Evolutionary conservation across 2,113 vertebrate species (phyloP).

Genomic region (Rhinoptilus africanus): DNA sequence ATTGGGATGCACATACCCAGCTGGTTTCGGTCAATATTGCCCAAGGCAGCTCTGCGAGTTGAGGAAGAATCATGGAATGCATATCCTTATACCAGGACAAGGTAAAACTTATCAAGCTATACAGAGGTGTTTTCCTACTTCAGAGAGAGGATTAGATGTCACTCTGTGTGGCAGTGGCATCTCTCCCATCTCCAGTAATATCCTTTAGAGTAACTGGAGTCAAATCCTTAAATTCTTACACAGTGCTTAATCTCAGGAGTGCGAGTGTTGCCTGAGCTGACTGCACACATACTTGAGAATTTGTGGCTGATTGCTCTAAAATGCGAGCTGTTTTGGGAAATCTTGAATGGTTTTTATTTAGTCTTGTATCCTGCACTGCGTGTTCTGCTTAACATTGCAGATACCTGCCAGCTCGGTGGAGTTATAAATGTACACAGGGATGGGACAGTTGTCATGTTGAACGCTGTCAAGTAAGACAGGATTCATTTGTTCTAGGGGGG

Average conservation of each 20-base stretch:
- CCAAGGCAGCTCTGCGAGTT: conserved; percentile 92
- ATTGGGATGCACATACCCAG: conserved; percentile 97
- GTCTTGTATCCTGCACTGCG: not conserved
- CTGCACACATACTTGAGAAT: not conserved
- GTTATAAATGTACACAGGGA: not conserved
- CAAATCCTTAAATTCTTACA: not conserved
- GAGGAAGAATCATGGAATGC: conserved; percentile 98
- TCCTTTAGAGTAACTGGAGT: not conserved
- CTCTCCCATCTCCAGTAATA: not conserved
- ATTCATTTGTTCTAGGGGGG: not conserved
- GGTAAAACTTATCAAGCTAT: conserved; percentile 62
- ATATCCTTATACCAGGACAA: conserved; percentile 93
- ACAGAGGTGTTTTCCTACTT: not conserved
- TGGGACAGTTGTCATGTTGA: not conserved
- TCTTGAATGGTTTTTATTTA: not conserved
- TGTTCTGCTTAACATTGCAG: not conserved
- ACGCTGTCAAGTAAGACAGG: not conserved
- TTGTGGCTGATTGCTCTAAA: not conserved
- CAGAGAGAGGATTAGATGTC: not conserved
- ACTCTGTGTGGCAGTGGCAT: not conserved
- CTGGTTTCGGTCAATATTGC: conserved; percentile 96
- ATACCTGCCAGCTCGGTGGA: not conserved
- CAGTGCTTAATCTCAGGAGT: not conserved
- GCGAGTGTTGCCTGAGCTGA: not conserved
- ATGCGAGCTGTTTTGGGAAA: not conserved